A percentile compares a stretch with the other conserved stretches of the same genome.
phyloP scores from a whole-genome alignment of 2,797 vertebrate species.

The Gobio occitaniae region DNA sequence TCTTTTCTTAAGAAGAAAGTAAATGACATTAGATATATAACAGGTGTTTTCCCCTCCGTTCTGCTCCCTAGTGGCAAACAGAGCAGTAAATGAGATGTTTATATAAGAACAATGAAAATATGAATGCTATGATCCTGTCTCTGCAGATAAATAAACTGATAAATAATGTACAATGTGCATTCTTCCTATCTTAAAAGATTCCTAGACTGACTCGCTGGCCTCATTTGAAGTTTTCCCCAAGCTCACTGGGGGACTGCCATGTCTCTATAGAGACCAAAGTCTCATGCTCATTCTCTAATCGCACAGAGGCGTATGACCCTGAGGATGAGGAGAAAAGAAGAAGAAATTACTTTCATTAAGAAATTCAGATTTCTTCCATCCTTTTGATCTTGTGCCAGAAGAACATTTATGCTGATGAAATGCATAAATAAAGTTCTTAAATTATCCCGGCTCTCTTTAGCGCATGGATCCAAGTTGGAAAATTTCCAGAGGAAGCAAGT shows the following conservation, averaged over 20 bases:
- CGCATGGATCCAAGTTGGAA: constrained; percentile 77
- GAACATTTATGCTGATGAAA: constrained; percentile 88
- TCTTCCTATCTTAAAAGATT: constrained; percentile 68
- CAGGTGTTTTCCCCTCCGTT: constrained; percentile 1
- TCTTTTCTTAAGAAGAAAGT: constrained; percentile 14
- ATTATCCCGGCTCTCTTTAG: constrained; percentile 79
- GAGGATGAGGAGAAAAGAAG: constrained; percentile 85
- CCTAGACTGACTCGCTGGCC: constrained; percentile 75
- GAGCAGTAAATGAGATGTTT: constrained; percentile 32
- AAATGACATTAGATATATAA: constrained; percentile 15
- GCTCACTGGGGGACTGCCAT: constrained; percentile 66
- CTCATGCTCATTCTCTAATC: constrained; percentile 78
- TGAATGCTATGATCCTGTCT: constrained; percentile 13
- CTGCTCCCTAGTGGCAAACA: not conserved
- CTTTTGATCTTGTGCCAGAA: constrained; percentile 85
- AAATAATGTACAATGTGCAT: constrained; percentile 50
- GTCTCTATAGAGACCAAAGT: constrained; percentile 74
- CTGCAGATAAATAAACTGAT: constrained; percentile 53
- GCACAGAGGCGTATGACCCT: constrained; percentile 81
- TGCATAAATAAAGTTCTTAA: constrained; percentile 85
- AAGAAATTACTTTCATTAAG: constrained; percentile 87
- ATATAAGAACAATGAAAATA: constrained; percentile 22
- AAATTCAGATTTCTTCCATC: constrained; percentile 81
- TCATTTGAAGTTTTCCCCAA: constrained; percentile 67
- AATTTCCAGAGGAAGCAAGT: constrained; percentile 80